Evolutionary conservation across 1,140 invertebrate species (phyloP), one percentile per base, ranked within the genome.

Genomic region (Lepidurus couesii): DNA sequence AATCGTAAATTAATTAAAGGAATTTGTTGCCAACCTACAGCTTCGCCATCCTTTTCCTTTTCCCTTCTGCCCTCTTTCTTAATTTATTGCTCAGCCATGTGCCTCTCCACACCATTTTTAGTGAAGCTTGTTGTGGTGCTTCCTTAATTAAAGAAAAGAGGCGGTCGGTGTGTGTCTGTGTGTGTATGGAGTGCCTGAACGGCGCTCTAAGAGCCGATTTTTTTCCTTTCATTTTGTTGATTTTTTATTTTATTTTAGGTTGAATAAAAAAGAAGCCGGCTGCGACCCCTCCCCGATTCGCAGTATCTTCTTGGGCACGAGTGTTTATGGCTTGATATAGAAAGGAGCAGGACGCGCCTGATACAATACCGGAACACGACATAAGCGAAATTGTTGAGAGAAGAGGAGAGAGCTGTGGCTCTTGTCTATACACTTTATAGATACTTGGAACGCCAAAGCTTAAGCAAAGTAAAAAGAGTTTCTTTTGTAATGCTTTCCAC

Each of bases 1-100:
- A 65, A 65, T 65, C 21, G 53, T 65, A 65, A 65, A 65, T 65
- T 65, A 65, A 65, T 65, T 65, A 65, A 65, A 65, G 13, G 53
- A 65, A 16, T 65, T 13, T 16, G 53, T 65, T 21, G 53, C 53
- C 53, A 21, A 9, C 53, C 6, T n/a, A 21, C 8, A 7, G 21
- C 21, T 7, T 65, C 16, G 53, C 53, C 53, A 4, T 65, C 16
- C 16, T 65, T 21, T 34, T 34, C 34, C 34, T 65, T 21, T 34
- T 34, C 34, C 34, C 34, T 34, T 34, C 34, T 34, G 34, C 34
- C 34, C 34, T 34, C 34, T 3, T 26, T 26, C 26, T 34, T 65
- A 65, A 65, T 65, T 65, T 65, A 65, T 65, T 1, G 53, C 53
- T 65, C 21, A 65, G 16, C n/a, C 53, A 65, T 65, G 53, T 65